Evolutionary conservation across 2,113 vertebrate species (phyloP), one percentile per base, ranked within the genome.

Genomic region (Litocranius walleri): DNA sequence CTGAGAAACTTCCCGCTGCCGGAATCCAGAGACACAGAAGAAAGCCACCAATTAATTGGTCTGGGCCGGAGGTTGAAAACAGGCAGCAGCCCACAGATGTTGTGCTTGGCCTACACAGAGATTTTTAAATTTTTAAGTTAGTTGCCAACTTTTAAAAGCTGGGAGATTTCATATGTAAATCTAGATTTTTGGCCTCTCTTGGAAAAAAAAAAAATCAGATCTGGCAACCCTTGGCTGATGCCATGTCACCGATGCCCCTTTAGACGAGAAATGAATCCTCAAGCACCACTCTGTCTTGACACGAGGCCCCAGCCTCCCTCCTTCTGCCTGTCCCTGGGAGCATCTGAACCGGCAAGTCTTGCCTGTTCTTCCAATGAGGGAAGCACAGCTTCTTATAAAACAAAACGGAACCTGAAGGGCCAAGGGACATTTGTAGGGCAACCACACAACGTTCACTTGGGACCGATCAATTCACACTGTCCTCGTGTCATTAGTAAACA

Each of bases 21-120:
- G n/a, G 95, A 94, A 84, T 12, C 43, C 27, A 52, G 92, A 97
- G 80, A 92, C 96, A 57, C 90, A 95, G 80, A 95, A 95, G 91
- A 96, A 93, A 88, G 93, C 81, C 96, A 92, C 94, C 97, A 82
- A 81, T 87, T 71, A 95, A 97, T 71, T 5, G 93, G 96, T 94
- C 95, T 95, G 90, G 62, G 94, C 96, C 0, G 33, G 92, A 97
- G 95, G 96, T 59, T 10, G 30, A 97, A 96, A 97, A 97, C 78
- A 97, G 92, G 84, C 96, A 90, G 94, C 25, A 13, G 94, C 91
- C 94, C 96, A 86, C 94, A 97, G 90, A 97, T 95, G 94, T 95
- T 98, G 91, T 64, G 48, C 45, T 97, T 96, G 98, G 97, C 81
- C 71, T 54, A 48, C 23, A 36, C 8, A 23, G 57, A 67, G 93